Evolutionary conservation across 2,113 vertebrate genomes (phyloP), one percentile per base, ranked within the genome.

Genomic region (Eulacestoma nigropectus): DNA sequence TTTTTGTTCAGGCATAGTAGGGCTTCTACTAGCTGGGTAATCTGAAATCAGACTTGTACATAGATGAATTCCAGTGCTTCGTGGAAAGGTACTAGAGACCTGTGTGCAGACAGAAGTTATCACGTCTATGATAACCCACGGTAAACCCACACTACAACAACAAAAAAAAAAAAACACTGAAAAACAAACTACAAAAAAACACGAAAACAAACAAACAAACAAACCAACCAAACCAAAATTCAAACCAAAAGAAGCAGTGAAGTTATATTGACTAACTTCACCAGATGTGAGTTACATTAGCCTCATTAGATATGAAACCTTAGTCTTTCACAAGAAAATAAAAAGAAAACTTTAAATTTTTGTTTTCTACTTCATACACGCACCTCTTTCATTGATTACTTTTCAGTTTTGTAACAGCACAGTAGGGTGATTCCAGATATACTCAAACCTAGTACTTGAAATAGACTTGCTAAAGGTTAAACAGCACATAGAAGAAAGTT

Each of bases 21-120:
- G 81, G 68, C 62, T 96, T 77, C 64, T 81, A 55, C 8, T 26
- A 73, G 75, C 60, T 95, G 95, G 94, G 93, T 94, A 94, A 96
- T 7, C 17, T 79, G 87, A 96, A 94, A 86, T 83, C 49, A 72
- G 65, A 76, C 69, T 89, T 89, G 57, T 69, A 90, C 41, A 86
- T 26, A 64, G 91, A 93, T 97, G 89, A 96, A 35, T 89, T 76
- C 81, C 93, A 96, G 81, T 39, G 75, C 22, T 16, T 88, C 27
- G 18, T 84, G 84, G 73, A 93, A 84, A 84, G 50, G 23, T 35
- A 33, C 35, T 64, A 74, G 57, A 90, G 20, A 92, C 41, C n/a
- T 70, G 39, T 60, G 70, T 70, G 35, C 15, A 79, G 56, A 79
- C 39, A 95, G 76, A 96, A 81, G 22, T 41, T 16, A 75, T 29